A percentile compares a stretch with the other conserved stretches of the same genome.
phyloP scores from a whole-genome alignment of 2,797 vertebrate genomes.

The Neosilurus hyrtlii region DNA sequence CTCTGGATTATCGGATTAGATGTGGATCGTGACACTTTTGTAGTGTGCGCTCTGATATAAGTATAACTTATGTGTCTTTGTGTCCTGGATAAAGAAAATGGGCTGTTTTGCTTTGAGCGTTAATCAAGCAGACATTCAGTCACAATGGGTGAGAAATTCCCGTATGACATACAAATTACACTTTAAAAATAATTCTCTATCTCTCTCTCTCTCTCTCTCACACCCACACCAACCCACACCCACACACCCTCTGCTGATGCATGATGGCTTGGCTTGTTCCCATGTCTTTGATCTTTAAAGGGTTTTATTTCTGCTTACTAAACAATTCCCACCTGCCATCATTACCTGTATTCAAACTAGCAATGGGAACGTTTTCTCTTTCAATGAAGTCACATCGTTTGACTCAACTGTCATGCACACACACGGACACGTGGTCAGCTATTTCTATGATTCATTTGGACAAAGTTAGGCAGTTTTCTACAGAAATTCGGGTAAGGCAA shows the following conservation, averaged over 20 bases:
- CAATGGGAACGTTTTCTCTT: not conserved
- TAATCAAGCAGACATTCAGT: constrained; percentile 4
- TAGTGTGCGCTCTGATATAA: not conserved
- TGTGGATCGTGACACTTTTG: not conserved
- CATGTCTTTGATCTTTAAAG: constrained; percentile 10
- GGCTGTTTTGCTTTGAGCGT: constrained; percentile 6
- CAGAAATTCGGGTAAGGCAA: too few relatives aligned
- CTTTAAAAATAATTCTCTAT: constrained; percentile 60
- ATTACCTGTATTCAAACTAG: not conserved
- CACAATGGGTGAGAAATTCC: constrained; percentile 56
- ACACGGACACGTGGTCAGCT: too few relatives aligned
- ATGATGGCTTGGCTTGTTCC: not conserved
- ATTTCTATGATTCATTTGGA: too few relatives aligned
- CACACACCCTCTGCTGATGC: not conserved
- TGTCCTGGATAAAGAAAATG: constrained; percentile 23
- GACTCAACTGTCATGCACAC: too few relatives aligned
- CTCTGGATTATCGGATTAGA: not conserved
- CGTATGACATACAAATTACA: constrained; percentile 58
- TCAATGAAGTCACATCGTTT: not conserved
- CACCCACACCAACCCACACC: not conserved
- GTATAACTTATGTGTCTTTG: too few relatives aligned
- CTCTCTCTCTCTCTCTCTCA: constrained; percentile 16
- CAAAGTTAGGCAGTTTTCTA: too few relatives aligned
- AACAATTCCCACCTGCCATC: not conserved
- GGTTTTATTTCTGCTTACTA: not conserved